Conservation (phyloP, 2,888 invertebrate species). For the Ophion ellenae region DNA sequence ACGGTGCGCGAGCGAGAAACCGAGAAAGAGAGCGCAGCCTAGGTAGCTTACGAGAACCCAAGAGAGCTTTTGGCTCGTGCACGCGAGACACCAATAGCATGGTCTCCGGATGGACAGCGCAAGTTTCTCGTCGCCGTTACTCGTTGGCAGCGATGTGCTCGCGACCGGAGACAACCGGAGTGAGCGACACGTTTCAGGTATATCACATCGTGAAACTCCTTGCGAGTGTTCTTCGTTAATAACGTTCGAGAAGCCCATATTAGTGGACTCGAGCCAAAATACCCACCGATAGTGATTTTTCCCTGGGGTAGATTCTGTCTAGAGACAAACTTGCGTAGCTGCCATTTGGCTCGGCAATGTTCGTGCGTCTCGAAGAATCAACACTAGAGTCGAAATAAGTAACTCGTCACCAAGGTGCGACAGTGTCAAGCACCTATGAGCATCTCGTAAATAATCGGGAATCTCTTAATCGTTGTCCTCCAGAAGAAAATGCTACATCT, state of each 20-base stretch:
- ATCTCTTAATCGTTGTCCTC: neutral
- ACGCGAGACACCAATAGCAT: slow-evolving; percentile 73
- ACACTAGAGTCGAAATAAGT: slow-evolving; percentile 20
- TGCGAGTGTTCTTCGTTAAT: slow-evolving; percentile 54
- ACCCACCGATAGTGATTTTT: slow-evolving; percentile 10
- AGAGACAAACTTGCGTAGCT: neutral
- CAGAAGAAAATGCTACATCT: slow-evolving; percentile 24
- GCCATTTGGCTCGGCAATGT: slow-evolving; percentile 1
- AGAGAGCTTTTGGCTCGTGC: slow-evolving; percentile 54
- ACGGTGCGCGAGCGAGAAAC: slow-evolving; percentile 82
- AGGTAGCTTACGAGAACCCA: slow-evolving; percentile 25
- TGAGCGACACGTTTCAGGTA: slow-evolving; percentile 49
- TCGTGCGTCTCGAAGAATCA: neutral
- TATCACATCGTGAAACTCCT: slow-evolving; percentile 53
- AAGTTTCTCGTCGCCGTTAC: slow-evolving; percentile 56
- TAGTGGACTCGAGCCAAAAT: neutral
- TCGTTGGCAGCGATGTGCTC: slow-evolving; percentile 44
- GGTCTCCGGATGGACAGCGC: slow-evolving; percentile 53
- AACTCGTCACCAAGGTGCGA: slow-evolving; percentile 42
- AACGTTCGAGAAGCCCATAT: slow-evolving; percentile 26
- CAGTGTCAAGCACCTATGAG: slow-evolving; percentile 29
- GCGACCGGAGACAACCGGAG: slow-evolving; percentile 27
- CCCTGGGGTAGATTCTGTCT: slow-evolving; percentile 2
- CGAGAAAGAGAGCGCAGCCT: slow-evolving; percentile 23
- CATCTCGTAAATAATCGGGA: neutral